Percentiles rank a stretch among this genome's conserved stretches.
These are phyloP conservation scores for Tenthredo distinguenda DNA, from an alignment of 2,888 invertebrate genomes.

Conservation along the genomic window DNA sequence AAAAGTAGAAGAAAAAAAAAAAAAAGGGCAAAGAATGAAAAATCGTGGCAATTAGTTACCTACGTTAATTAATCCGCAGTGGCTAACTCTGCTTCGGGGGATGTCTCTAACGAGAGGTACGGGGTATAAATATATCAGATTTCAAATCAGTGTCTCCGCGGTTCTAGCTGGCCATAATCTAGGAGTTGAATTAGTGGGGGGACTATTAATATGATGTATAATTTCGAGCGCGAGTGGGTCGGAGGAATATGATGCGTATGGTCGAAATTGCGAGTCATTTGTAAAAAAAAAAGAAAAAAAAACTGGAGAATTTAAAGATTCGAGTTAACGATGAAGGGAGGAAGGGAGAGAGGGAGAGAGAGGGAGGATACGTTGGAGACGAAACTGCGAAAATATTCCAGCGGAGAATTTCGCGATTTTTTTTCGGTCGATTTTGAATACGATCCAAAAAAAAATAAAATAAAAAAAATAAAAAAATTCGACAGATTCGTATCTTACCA, in stretches of 20 bases:
- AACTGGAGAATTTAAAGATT: neutral
- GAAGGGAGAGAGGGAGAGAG: too few species aligned
- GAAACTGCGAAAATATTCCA: too few species aligned
- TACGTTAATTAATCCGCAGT: neutral
- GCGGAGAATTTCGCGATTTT: neutral
- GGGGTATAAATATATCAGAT: neutral
- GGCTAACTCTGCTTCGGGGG: neutral
- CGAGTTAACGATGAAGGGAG: neutral
- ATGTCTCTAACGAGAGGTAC: neutral
- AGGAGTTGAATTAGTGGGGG: neutral
- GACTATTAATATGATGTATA: constrained; percentile 19
- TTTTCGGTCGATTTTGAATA: neutral
- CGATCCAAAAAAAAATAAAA: too few species aligned
- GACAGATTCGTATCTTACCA: neutral
- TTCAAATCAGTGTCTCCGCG: constrained; percentile 42
- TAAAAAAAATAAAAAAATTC: too few species aligned
- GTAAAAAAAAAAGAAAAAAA: neutral
- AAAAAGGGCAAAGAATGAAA: neutral
- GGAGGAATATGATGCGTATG: neutral
- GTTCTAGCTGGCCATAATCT: neutral
- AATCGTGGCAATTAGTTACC: neutral
- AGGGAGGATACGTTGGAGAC: too few species aligned
- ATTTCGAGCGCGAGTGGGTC: neutral
- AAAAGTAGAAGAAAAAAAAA: too few species aligned
- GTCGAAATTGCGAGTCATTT: neutral